Percentiles rank a stretch among this genome's conserved stretches.
Conservation (phyloP, 2,888 invertebrate species). For the Acrobasis consociella region DNA sequence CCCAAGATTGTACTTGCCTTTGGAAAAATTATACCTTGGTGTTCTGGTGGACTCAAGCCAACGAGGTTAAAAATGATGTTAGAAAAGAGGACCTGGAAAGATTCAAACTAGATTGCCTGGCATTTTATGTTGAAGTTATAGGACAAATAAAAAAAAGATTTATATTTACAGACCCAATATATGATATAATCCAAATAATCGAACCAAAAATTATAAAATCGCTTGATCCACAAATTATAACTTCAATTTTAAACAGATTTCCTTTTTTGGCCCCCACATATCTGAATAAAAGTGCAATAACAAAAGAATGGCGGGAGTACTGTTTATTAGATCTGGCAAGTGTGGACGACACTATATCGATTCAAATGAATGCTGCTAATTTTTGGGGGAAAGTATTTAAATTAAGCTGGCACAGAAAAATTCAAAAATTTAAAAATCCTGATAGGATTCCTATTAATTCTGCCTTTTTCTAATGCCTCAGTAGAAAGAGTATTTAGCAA, state of each 20-base stretch:
- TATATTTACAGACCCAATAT: constrained; percentile 24
- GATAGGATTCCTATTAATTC: too few species aligned
- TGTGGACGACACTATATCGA: too few species aligned
- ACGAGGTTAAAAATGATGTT: constrained; percentile 27
- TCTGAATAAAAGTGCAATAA: constrained; percentile 1
- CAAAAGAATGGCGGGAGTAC: background rate
- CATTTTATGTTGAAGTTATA: constrained; percentile 11
- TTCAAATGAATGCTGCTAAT: too few species aligned
- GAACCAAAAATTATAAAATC: constrained; percentile 18
- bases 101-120: constrained; percentile 7
- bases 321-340: too few species aligned
- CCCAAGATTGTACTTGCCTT: constrained; percentile 27
- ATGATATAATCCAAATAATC: constrained; percentile 7
- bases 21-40: constrained; percentile 30
- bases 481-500: too few species aligned
- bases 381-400: too few species aligned
- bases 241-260: background rate
- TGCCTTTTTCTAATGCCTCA: too few species aligned
- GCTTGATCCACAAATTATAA: constrained; percentile 15
- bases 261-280: background rate
- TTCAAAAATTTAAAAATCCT: too few species aligned
- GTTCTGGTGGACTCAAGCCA: constrained; percentile 25
- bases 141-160: background rate
- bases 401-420: too few species aligned
- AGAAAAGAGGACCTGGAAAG: constrained; percentile 5